Conservation (phyloP, 2,888 invertebrate genomes). For the Tyria jacobaeae region DNA sequence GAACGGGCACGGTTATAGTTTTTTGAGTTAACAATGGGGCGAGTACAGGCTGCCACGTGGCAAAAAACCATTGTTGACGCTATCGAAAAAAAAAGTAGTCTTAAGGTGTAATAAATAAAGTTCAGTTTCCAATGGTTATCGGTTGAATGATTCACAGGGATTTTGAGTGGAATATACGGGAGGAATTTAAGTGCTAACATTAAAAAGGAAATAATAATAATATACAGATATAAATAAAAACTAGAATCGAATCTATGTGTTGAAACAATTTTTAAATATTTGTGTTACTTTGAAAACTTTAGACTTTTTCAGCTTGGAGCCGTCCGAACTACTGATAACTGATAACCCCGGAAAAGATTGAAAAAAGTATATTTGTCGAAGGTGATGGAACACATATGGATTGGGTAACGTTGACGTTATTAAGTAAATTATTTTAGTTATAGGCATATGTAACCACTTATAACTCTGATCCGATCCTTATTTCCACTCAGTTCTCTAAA, state of each 20-base stretch:
- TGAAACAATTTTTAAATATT: background rate
- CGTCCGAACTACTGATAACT: no score
- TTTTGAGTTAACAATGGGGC: conserved; percentile 76
- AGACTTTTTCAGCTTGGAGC: no score
- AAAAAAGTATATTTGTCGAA: no score
- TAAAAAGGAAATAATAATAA: background rate
- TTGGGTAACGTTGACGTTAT: no score
- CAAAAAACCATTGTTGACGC: conserved; percentile 49
- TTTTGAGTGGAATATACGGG: conserved; percentile 24
- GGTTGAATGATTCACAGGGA: conserved; percentile 16
- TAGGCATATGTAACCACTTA: no score
- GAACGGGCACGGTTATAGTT: conserved; percentile 75
- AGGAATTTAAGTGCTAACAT: conserved; percentile 12
- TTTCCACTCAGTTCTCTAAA: no score
- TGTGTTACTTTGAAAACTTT: background rate
- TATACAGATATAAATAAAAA: background rate
- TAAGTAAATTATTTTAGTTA: no score
- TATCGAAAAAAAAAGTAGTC: conserved; percentile 32
- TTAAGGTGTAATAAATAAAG: conserved; percentile 14
- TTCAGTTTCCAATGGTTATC: conserved; percentile 18
- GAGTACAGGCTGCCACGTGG: conserved; percentile 73
- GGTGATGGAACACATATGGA: no score
- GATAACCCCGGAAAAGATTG: no score
- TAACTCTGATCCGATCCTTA: no score
- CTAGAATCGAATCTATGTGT: background rate